Evolutionary conservation across 2,888 invertebrate genomes (phyloP).

Genomic region (Lepidochitona cinerea): DNA sequence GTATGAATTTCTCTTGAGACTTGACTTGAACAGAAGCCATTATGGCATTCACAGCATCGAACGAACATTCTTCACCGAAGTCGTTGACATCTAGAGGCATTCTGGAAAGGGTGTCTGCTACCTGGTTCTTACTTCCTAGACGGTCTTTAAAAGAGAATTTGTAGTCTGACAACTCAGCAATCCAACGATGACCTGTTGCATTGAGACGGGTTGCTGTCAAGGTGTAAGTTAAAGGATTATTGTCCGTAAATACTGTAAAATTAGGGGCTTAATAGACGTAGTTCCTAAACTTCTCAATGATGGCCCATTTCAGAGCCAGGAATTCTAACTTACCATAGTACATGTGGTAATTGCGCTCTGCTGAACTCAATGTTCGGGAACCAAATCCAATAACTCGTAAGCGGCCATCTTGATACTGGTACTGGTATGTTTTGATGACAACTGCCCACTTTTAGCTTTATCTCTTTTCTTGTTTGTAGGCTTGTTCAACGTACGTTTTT

Average conservation of each 20-base stretch:
- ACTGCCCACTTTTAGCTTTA: too few relatives aligned
- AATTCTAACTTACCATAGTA: too few relatives aligned
- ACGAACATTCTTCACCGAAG: background rate
- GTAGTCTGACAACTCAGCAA: constrained; percentile 17
- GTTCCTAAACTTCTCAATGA: too few relatives aligned
- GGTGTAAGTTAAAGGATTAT: constrained; percentile 19
- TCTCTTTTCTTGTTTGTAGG: too few relatives aligned
- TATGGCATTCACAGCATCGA: background rate
- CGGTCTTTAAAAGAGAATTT: constrained; percentile 8
- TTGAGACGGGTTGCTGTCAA: constrained; percentile 19
- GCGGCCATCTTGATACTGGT: too few relatives aligned
- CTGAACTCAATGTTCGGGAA: too few relatives aligned
- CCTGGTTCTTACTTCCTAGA: constrained; percentile 11
- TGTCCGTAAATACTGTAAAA: background rate
- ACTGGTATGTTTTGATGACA: too few relatives aligned
- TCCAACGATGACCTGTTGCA: constrained; percentile 23
- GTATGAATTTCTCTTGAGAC: background rate
- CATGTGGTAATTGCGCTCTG: too few relatives aligned
- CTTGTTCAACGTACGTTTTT: too few relatives aligned
- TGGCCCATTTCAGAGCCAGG: too few relatives aligned
- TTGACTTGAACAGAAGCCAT: background rate
- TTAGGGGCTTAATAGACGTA: too few relatives aligned
- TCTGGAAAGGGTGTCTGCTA: constrained; percentile 19
- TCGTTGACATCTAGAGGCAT: background rate
- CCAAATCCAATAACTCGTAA: too few relatives aligned